Evolutionary conservation across 53 echinoderm and acorn worm genomes (phyloP), one percentile per base, ranked within the genome.

Genomic region (Zoroaster sp.): DNA sequence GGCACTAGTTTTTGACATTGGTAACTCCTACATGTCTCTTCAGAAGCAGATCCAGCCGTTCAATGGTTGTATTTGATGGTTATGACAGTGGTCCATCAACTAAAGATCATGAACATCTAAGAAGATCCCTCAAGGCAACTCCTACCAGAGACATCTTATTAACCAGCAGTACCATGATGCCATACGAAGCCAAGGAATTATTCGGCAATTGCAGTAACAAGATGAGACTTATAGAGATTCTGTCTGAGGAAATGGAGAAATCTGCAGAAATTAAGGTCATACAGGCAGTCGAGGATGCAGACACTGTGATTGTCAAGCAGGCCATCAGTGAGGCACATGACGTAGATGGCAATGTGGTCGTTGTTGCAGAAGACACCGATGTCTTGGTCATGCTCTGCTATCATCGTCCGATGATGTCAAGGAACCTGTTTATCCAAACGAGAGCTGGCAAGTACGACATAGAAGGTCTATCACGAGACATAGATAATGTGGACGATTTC

Each of bases 361-460:
- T 93, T 90, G 89, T 93, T 20, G 93, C 93, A 55, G 87, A 93
- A 72, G 93, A 90, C 66, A 93, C 86, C 39, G 87, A 90, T 79
- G 87, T 93, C 59, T 90, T 93, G 40, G 80, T 93, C 33, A 89
- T 93, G 79, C 87, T 93, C 59, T 86, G 86, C 66, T 90, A 90
- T 67, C 90, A 90, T 90, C 74, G 76, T 8, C 91, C 86, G 40
- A 66, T 21, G 45, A 59, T 74, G 40, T 90, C 85, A 66, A 31
- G 33, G 1, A 75, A 85, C 32, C 40, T 90, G 63, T 90, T 83
- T 42, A 15, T 90, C 1, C 90, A 90, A 83, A 34, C 85, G 34
- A 66, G 37, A 11, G 82, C 23, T 46, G 46, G 81, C 4, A 40
- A 68, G 3, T 89, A 89, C 52, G 69, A 89, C 79, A 89, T 89